Base-by-base conservation (phyloP, 2,113 vertebrate genomes). In the Todiramphus chloris region DNA sequence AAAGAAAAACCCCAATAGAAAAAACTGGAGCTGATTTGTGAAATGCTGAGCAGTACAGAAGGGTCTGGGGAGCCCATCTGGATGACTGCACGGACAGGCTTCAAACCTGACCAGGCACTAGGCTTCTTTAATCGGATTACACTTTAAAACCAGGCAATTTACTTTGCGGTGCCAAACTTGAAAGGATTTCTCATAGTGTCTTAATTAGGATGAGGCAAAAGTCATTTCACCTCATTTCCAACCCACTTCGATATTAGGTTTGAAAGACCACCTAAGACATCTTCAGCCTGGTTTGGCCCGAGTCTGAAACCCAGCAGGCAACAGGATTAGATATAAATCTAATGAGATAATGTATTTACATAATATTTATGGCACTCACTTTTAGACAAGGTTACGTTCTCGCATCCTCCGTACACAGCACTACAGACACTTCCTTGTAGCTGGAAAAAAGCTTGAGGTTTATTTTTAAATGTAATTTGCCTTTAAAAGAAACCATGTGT, bases 271-370 rank as follows among this genome's bases (percentile, higher is more conserved):
- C 48, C 87, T 75, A 55, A 77, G 72, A 93, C 85, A 95, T 39
- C 80, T 75, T 63, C 88, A 87, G 90, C 44, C 68, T 43, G 13
- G 67, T 79, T 82, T 13, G 8, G 79, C 51, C 23, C 5, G 53
- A 90, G 41, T 4, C 91, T 95, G 90, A 63, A 77, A 62, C 90
- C 19, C 41, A 74, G 79, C 79, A 77, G 72, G 79, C 76, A 89
- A 56, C 0, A 2, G 85, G 85, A 90, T 91, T 62, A 96, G 93
- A 83, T 85, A 92, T 44, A 86, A 95, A 92, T 89, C 92, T 90
- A 83, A 95, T 68, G 94, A 97, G 92, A 95, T 89, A 89, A 96
- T 59, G 72, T 74, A 93, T 90, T 93, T 92, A 89, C 80, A 75
- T 39, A n/a, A 90, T 88, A 96, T 95, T 96, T 86, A 94, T 89